These are phyloP conservation scores for Phoenoteleia sp. DNA, from an alignment of 2,888 invertebrate genomes.

Conservation along the genomic window DNA sequence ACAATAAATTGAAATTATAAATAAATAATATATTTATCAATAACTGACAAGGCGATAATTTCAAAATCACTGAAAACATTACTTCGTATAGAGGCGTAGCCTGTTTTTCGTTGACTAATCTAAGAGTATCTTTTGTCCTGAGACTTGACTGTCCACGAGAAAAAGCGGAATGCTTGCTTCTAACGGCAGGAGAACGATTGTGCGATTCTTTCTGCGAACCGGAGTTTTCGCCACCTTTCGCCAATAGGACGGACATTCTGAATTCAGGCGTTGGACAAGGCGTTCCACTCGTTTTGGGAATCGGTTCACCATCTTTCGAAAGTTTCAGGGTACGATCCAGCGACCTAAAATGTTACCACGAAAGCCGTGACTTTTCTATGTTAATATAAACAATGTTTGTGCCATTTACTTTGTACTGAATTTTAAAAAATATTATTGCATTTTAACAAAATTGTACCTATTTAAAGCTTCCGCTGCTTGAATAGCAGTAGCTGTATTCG, in stretches of 20 bases:
- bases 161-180: slow-evolving; percentile 81
- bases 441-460: slow-evolving; percentile 82
- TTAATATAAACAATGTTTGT: background rate
- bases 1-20: background rate
- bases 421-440: slow-evolving; percentile 15
- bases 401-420: too few relatives aligned
- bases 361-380: background rate
- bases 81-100: slow-evolving; percentile 83
- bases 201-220: slow-evolving; percentile 84
- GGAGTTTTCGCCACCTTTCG: slow-evolving; percentile 89
- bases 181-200: slow-evolving; percentile 82
- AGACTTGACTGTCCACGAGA: slow-evolving; percentile 83
- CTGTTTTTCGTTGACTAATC: slow-evolving; percentile 89
- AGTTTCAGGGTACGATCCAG: slow-evolving; percentile 84
- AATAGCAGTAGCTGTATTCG: slow-evolving; percentile 88
- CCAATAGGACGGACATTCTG: slow-evolving; percentile 91
- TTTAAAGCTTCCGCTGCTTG: slow-evolving; percentile 92
- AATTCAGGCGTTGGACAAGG: slow-evolving; percentile 88
- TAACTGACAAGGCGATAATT: too few relatives aligned
- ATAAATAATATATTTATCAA: slow-evolving; percentile 15
- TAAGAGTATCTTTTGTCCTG: slow-evolving; percentile 87
- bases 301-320: slow-evolving; percentile 81
- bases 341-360: slow-evolving; percentile 77
- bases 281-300: slow-evolving; percentile 81
- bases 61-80: too few relatives aligned